phyloP scores from a whole-genome alignment of 37 sponge, comb jelly and placozoan species.

The Amphimedon queenslandica region DNA sequence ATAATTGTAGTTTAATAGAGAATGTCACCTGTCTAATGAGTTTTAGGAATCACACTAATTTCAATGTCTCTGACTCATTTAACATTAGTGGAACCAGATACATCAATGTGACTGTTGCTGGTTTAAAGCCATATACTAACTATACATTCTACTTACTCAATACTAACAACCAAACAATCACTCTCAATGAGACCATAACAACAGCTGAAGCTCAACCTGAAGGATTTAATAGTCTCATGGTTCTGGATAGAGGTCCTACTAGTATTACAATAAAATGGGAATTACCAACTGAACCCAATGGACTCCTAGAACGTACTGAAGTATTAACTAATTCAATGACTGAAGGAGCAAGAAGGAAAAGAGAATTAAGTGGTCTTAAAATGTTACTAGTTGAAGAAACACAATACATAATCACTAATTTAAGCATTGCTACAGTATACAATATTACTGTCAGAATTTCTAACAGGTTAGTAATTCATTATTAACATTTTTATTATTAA shows the following conservation, averaged over 20 bases:
- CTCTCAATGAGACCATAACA: not conserved
- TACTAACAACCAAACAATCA: not conserved
- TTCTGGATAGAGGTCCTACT: not conserved
- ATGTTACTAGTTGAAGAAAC: too few species aligned
- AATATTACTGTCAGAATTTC: not conserved
- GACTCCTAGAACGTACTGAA: not conserved
- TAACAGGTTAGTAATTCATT: not conserved
- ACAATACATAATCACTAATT: not conserved
- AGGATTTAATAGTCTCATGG: not conserved
- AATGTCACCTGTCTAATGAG: not conserved
- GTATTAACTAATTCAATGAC: not conserved
- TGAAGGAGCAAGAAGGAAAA: too few species aligned
- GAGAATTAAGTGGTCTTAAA: not conserved
- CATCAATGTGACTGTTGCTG: not conserved
- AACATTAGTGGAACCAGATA: not conserved
- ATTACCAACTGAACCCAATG: not conserved
- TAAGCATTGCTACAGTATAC: not conserved
- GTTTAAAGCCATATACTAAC: not conserved
- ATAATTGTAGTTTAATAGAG: not conserved
- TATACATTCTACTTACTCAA: not conserved
- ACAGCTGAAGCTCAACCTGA: not conserved
- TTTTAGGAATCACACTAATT: not conserved
- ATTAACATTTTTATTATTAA: too few species aligned
- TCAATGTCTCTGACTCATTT: conserved; percentile 1
- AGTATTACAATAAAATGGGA: not conserved